Evolutionary conservation across 2,113 vertebrate genomes (phyloP), one percentile per base, ranked within the genome.

Genomic region (Xiphophorus maculatus): DNA sequence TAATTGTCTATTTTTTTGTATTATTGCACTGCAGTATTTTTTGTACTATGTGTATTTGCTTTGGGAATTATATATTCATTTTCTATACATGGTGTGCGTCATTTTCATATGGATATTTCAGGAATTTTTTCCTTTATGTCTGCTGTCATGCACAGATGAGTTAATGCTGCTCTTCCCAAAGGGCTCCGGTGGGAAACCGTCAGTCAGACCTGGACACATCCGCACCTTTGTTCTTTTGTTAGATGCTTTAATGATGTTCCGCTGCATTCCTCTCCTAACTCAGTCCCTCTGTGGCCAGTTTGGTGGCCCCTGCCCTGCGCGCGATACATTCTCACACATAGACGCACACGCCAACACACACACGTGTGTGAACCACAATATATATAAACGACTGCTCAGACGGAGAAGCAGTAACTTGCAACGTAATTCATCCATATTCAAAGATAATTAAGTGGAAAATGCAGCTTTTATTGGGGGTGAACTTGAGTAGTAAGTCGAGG

Each of bases 211-310:
- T 78, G 88, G 89, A 92, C 87, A 90, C 87, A 89, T 92, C 89
- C 87, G 85, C 77, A 86, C 79, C 93, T 95, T 94, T 95, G 92
- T 94, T 95, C 92, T 95, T 94, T 93, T 91, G 92, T 92, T 87
- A 79, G 89, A 86, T 81, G 84, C 87, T 93, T 95, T 95, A 94
- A 95, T 92, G 89, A 91, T 92, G 94, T 95, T 95, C 91, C 94
- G 93, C 93, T 65, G 94, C 93, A 95, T 95, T 95, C 94, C 93
- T 91, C 62, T 32, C 5, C 86, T 95, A 95, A 95, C 90, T 87
- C 80, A 61, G 92, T 86, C 92, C 92, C 93, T 93, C 93, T 94
- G 94, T 89, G 89, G 81, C 91, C 63, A 85, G 82, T 86, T 76
- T 86, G 85, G 86, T 85, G 82, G 90, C 90, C 89, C 81, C 85